Conservation (phyloP, 2,797 vertebrate species). For the Myotis pilosus region DNA sequence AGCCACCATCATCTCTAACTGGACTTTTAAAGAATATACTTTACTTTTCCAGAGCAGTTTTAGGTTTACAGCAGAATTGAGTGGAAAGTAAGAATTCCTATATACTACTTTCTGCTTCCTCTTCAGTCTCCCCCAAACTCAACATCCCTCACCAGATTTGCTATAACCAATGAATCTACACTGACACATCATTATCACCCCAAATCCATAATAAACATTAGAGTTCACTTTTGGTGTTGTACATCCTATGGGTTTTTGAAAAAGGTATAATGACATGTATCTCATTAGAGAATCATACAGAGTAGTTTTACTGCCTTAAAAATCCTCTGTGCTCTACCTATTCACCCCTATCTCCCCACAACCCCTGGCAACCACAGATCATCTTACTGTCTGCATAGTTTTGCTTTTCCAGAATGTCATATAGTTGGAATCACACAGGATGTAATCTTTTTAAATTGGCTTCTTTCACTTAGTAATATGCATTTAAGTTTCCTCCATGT, state of each 20-base stretch:
- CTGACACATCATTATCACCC: background rate
- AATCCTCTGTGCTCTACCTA: background rate
- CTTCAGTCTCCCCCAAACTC: background rate
- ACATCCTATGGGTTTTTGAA: background rate
- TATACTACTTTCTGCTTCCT: background rate
- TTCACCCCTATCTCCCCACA: background rate
- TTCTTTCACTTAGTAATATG: slow-evolving; percentile 3
- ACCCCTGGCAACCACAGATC: background rate
- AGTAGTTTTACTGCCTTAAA: background rate
- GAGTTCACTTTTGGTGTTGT: background rate
- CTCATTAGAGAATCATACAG: background rate
- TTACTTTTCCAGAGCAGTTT: slow-evolving; percentile 11
- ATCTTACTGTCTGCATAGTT: background rate
- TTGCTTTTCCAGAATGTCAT: slow-evolving; percentile 8
- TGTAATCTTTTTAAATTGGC: background rate
- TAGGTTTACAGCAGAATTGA: background rate
- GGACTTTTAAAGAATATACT: background rate
- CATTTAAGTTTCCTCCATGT: background rate
- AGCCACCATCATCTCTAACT: background rate
- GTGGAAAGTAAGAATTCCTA: background rate
- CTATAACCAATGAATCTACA: background rate
- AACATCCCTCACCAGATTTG: background rate
- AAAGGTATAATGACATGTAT: background rate
- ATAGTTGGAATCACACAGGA: background rate
- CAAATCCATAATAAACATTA: background rate